Base-by-base conservation (phyloP, 2,888 invertebrate species). In the Andrena bucephala region DNA sequence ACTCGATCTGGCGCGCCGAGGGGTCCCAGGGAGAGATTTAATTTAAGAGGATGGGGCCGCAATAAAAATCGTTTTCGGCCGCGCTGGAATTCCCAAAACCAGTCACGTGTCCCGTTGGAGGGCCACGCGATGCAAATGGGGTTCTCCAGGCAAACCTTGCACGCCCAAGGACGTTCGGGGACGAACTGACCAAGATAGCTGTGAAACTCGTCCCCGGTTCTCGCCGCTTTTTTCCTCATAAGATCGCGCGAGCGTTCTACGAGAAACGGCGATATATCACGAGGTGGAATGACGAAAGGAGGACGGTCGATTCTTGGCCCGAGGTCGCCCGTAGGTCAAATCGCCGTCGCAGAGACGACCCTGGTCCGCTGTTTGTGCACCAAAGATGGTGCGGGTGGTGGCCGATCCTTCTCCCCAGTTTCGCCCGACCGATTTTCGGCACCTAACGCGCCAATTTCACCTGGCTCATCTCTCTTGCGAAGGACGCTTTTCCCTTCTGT, bases 311-410 rank as follows among this genome's bases (percentile, higher is more conserved):
- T 90, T 89, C 87, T 85, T 81, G 86, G 81, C 77, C 81, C 87
- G 86, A 89, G 87, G 89, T 90, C 82, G 79, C 50, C 36, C 86
- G 87, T 88, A 88, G 89, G 89, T 90, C 88, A 89, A 89, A 88
- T 81, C 65, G 84, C 81, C 79, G 85, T 86, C 82, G 78, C 73
- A 77, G 83, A 62, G 80, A 31, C 85, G 86, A 86, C 85, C 85
- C 83, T 80, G 85, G 67, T 79, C 60, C 68, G 27, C 70, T 71
- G 83, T 74, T 82, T 68, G 77, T 80, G 84, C 80, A 83, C 81
- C 84, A 87, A 87, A 88, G 84, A 80, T 85, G 80, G 81, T 81
- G 36, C 67, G 82, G 74, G 24, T 70, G 69, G 66, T 62, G 60
- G 67, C 63, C 27, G 72, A 80, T 76, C 71, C 71, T 84, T 82